These are phyloP conservation scores for Mustela nigripes DNA, from an alignment of 2,113 vertebrate species.

Conservation along the genomic window DNA sequence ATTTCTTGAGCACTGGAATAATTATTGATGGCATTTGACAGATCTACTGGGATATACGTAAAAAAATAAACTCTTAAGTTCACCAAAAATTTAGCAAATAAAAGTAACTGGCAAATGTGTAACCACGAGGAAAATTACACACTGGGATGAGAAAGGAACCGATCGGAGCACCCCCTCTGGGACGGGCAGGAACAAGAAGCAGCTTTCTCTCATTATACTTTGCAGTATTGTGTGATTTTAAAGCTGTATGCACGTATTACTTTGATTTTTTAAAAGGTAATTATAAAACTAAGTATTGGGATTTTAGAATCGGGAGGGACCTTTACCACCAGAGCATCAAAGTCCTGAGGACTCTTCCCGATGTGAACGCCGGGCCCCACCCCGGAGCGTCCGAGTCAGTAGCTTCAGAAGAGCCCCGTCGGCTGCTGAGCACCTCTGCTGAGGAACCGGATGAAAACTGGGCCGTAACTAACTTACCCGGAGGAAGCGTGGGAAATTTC, in stretches of 20 bases:
- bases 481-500: background rate
- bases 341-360: background rate
- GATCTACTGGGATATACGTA: background rate
- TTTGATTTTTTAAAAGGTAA: background rate
- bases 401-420: background rate
- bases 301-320: background rate
- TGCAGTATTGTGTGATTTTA: too few species aligned
- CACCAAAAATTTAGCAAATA: background rate
- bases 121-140: background rate
- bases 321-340: background rate
- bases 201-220: background rate
- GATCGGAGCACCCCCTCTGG: background rate
- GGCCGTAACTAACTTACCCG: too few species aligned
- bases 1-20: background rate
- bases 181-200: rapidly evolving
- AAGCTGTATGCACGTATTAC: background rate
- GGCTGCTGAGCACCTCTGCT: too few species aligned
- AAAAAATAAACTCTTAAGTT: background rate
- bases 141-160: background rate
- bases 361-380: background rate
- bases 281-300: background rate
- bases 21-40: background rate
- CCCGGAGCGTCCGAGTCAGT: rapidly evolving
- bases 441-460: background rate
- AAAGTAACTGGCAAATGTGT: background rate